These are phyloP conservation scores for Hippocampus kuda DNA, from an alignment of 2,797 vertebrate genomes.

Conservation along the genomic window DNA sequence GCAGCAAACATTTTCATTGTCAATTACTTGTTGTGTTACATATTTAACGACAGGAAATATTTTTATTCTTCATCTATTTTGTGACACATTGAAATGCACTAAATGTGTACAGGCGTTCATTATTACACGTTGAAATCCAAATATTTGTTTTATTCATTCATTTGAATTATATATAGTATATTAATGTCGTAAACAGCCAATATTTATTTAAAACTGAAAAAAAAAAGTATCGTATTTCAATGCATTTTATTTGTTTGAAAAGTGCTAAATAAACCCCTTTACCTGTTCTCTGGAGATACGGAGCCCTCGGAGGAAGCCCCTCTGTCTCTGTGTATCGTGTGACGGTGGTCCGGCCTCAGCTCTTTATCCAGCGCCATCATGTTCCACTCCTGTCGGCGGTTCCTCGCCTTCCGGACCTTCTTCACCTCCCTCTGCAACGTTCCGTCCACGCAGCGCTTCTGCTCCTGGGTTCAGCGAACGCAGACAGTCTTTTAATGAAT, in stretches of 20 bases:
- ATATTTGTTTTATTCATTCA: too few species aligned
- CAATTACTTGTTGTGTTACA: too few species aligned
- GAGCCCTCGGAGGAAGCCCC: constrained; percentile 91
- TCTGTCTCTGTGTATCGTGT: constrained; percentile 85
- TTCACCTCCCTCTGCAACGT: constrained; percentile 97
- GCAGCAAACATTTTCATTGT: not conserved
- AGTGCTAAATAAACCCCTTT: constrained; percentile 8
- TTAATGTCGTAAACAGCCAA: too few species aligned
- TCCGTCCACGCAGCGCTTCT: constrained; percentile 88
- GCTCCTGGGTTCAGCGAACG: constrained; percentile 69
- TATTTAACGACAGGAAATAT: too few species aligned
- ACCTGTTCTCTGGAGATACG: constrained; percentile 96
- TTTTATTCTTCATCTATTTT: too few species aligned
- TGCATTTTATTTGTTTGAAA: too few species aligned
- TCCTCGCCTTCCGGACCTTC: constrained; percentile 97
- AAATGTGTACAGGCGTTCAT: too few species aligned
- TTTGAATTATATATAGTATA: too few species aligned
- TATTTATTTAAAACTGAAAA: too few species aligned
- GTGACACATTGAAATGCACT: too few species aligned
- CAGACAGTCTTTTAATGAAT: constrained; percentile 5
- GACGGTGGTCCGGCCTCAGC: constrained; percentile 91
- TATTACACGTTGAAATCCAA: too few species aligned
- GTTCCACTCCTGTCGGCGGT: constrained; percentile 99
- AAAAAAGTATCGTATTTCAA: too few species aligned
- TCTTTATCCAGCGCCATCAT: constrained; percentile 99